Evolutionary conservation across 37 sponge, comb jelly and placozoan genomes (phyloP).

Genomic region (Cliona cf. orientalis): DNA sequence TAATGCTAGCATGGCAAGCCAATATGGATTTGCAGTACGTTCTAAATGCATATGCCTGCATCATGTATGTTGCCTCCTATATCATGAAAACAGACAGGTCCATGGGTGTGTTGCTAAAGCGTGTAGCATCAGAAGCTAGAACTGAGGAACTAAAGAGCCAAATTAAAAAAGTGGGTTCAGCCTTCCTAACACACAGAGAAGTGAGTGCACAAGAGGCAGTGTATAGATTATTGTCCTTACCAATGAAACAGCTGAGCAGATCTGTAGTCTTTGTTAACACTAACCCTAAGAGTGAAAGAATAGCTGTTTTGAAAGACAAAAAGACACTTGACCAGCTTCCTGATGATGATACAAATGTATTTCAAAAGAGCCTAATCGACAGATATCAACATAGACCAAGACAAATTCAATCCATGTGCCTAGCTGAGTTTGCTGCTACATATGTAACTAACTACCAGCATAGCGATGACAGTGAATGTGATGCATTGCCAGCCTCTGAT

Average conservation of each 20-base stretch:
- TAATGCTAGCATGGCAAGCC: constrained; percentile 40
- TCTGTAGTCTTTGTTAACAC: constrained; percentile 23
- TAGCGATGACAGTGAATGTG: neutral
- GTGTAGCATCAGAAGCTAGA: no score
- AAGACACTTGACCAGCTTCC: neutral
- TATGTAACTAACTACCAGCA: neutral
- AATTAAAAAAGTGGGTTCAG: neutral
- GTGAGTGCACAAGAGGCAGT: constrained; percentile 26
- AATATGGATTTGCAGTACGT: constrained; percentile 55
- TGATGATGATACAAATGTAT: constrained; percentile 20
- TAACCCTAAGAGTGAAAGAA: neutral
- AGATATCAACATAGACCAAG: constrained; percentile 44
- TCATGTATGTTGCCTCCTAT: no score
- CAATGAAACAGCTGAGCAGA: constrained; percentile 21
- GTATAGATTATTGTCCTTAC: constrained; percentile 24
- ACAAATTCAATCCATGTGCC: constrained; percentile 7
- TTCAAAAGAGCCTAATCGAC: constrained; percentile 26
- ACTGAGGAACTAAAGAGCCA: constrained; percentile 13
- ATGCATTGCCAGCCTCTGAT: neutral
- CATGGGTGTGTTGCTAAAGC: no score
- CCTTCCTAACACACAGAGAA: constrained; percentile 14
- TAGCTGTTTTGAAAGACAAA: constrained; percentile 17
- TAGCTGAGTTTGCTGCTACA: constrained; percentile 35
- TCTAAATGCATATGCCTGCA: constrained; percentile 18
- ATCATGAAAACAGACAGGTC: constrained; percentile 25